These are phyloP conservation scores for Sebastes iracundus DNA, from an alignment of 2,797 vertebrate species.

Conservation along the genomic window DNA sequence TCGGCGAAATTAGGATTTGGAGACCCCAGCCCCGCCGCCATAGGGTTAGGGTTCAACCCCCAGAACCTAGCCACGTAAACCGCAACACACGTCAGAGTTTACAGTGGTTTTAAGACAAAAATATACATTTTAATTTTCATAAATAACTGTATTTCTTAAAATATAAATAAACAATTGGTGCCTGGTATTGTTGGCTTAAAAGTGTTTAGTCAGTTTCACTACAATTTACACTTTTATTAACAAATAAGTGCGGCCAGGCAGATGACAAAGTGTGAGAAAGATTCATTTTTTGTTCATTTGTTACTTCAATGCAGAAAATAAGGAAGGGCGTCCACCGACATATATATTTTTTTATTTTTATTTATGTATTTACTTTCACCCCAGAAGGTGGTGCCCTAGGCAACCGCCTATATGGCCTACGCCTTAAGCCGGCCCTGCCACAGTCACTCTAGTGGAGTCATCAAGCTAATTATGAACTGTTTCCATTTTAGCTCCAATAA, in stretches of 20 bases:
- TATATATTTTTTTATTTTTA: no score
- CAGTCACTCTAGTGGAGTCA: background rate
- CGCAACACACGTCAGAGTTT: background rate
- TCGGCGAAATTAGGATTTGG: background rate
- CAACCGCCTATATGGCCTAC: background rate
- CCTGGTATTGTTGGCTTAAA: no score
- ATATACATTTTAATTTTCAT: background rate
- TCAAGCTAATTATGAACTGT: constrained; percentile 1
- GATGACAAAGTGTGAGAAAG: background rate
- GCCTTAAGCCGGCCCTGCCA: background rate
- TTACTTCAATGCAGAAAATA: background rate
- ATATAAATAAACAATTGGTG: no score
- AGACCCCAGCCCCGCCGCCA: background rate
- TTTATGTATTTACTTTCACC: background rate
- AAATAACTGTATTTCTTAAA: no score
- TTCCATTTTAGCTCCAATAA: background rate
- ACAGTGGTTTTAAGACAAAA: background rate
- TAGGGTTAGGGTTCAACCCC: background rate
- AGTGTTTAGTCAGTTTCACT: background rate
- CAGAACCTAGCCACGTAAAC: background rate
- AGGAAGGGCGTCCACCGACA: background rate
- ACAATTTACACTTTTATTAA: background rate
- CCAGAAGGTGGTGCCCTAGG: background rate
- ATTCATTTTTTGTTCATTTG: no score
- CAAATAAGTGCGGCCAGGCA: background rate